These are phyloP conservation scores for Hippoglossus hippoglossus DNA, from an alignment of 2,797 vertebrate species.

Conservation along the genomic window DNA sequence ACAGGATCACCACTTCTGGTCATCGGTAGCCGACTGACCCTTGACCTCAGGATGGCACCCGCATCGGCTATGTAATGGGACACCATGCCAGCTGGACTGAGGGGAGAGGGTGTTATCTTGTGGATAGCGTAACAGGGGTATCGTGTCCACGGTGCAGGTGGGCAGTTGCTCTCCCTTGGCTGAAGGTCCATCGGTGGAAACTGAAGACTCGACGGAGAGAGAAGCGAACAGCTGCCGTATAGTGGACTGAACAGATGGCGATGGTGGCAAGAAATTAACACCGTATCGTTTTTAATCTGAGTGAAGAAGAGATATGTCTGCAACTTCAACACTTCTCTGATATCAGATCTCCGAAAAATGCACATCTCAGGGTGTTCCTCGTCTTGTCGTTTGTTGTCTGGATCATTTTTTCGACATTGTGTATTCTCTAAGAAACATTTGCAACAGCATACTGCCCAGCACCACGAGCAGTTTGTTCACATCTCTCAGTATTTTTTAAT, in stretches of 20 bases:
- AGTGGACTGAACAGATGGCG: constrained; percentile 74
- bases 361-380: constrained; percentile 13
- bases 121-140: constrained; percentile 40
- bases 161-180: constrained; percentile 53
- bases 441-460: neutral
- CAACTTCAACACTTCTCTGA: constrained; percentile 29
- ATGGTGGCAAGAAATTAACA: constrained; percentile 65
- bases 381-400: constrained; percentile 7
- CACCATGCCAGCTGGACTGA: constrained; percentile 40
- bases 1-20: constrained; percentile 16
- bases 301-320: constrained; percentile 23
- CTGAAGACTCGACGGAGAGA: constrained; percentile 61
- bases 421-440: constrained; percentile 50
- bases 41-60: constrained; percentile 56
- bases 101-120: constrained; percentile 49
- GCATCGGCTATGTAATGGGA: constrained; percentile 68
- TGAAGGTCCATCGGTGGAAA: constrained; percentile 69
- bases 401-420: neutral
- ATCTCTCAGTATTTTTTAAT: constrained; percentile 29
- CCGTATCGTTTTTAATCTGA: constrained; percentile 61
- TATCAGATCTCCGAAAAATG: constrained; percentile 18
- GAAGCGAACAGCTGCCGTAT: constrained; percentile 71
- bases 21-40: constrained; percentile 59
- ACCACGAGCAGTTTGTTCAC: constrained; percentile 21
- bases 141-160: constrained; percentile 59